These are phyloP conservation scores for Pterostichus niger DNA, from an alignment of 2,888 invertebrate genomes.

Conservation along the genomic window DNA sequence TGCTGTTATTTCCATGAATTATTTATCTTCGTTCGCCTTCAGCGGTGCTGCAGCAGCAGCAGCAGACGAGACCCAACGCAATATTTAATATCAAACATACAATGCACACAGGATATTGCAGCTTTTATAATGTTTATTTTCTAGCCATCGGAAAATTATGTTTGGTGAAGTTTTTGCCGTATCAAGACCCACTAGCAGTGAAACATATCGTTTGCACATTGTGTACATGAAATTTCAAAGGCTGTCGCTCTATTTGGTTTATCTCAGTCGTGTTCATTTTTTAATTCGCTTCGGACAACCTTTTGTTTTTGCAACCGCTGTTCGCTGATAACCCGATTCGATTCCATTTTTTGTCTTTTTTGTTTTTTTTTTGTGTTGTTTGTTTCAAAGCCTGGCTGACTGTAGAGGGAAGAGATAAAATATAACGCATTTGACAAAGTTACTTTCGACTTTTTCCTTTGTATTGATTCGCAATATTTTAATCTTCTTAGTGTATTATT, in stretches of 20 bases:
- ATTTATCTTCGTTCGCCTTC: constrained; percentile 45
- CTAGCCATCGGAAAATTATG: constrained; percentile 63
- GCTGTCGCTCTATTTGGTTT: constrained; percentile 44
- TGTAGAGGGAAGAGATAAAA: constrained; percentile 47
- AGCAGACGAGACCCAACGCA: constrained; percentile 8
- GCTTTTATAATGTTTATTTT: constrained; percentile 61
- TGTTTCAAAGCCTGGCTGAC: constrained; percentile 39
- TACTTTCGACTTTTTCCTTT: constrained; percentile 49
- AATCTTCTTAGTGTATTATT: constrained; percentile 56
- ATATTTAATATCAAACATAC: constrained; percentile 64
- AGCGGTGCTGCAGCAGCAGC: neutral
- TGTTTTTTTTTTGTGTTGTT: constrained; percentile 52
- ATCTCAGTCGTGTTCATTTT: constrained; percentile 53
- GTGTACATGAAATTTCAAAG: constrained; percentile 42
- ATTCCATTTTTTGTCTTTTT: constrained; percentile 34
- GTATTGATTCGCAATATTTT: constrained; percentile 54
- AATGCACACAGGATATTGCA: constrained; percentile 58
- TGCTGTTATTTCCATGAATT: constrained; percentile 55
- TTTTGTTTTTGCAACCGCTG: constrained; percentile 47
- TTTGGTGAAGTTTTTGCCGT: constrained; percentile 38
- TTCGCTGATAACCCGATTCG: constrained; percentile 46
- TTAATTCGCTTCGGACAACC: constrained; percentile 54
- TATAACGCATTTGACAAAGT: constrained; percentile 52
- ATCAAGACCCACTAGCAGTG: constrained; percentile 16
- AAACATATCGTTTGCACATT: constrained; percentile 44